Percentiles rank a stretch among this genome's conserved stretches.
Evolutionary conservation across 2,113 vertebrate genomes (phyloP).

Genomic region (Brachyhypopomus occidentalis): DNA sequence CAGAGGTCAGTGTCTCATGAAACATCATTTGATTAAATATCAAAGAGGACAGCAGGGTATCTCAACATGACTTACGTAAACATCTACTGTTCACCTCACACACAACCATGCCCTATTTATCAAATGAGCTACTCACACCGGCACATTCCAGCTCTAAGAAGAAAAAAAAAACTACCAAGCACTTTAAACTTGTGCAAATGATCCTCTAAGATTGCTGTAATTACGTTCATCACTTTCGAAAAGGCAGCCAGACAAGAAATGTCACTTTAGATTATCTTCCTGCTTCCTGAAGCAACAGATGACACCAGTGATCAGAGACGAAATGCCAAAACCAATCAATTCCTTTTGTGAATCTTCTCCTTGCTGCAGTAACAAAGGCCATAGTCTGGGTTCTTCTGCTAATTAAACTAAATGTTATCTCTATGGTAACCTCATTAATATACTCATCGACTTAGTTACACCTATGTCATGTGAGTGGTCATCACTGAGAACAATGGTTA

Average conservation of each 20-base stretch:
- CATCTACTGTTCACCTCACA: conserved; percentile 76
- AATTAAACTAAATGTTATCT: conserved; percentile 94
- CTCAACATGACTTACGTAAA: conserved; percentile 69
- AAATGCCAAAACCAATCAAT: conserved; percentile 98
- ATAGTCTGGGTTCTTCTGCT: conserved; percentile 89
- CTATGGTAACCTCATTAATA: conserved; percentile 93
- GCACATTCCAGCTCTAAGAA: conserved; percentile 80
- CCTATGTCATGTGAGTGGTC: conserved; percentile 53
- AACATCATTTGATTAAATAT: conserved; percentile 1
- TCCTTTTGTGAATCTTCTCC: conserved; percentile 89
- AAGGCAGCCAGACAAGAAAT: conserved; percentile 97
- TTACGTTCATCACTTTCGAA: conserved; percentile 95
- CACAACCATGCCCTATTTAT: conserved; percentile 83
- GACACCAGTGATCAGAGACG: conserved; percentile 94
- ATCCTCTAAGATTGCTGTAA: conserved; percentile 92
- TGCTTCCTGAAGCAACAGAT: conserved; percentile 94
- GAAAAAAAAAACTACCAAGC: conserved; percentile 76
- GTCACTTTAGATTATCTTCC: conserved; percentile 98
- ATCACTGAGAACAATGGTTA: conserved; percentile 18
- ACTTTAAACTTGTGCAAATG: conserved; percentile 87
- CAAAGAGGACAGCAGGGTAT: conserved; percentile 58
- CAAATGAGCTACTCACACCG: conserved; percentile 83
- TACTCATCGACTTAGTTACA: conserved; percentile 86
- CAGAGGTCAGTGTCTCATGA: conserved; percentile 19
- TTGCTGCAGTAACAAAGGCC: conserved; percentile 85